These are phyloP conservation scores for Pollimyrus isidori DNA, from an alignment of 2,113 vertebrate genomes.

Conservation along the genomic window DNA sequence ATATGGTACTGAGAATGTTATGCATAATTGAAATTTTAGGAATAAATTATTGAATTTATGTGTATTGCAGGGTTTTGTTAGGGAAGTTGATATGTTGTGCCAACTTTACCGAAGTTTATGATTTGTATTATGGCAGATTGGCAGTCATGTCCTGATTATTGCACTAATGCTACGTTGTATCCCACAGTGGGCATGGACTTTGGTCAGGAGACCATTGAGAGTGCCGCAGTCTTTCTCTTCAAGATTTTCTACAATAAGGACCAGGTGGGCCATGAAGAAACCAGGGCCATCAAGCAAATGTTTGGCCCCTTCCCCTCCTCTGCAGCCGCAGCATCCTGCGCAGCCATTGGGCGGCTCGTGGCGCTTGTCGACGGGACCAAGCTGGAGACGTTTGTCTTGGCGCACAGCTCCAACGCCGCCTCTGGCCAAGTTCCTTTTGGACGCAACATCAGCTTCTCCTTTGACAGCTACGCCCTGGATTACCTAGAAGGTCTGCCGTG, in stretches of 20 bases:
- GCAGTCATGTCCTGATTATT: neutral
- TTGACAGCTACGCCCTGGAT: conserved; percentile 82
- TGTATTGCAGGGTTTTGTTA: neutral
- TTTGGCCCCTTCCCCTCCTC: conserved; percentile 88
- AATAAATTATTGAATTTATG: neutral
- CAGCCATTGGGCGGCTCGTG: conserved; percentile 64
- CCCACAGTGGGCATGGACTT: conserved; percentile 78
- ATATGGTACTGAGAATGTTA: neutral
- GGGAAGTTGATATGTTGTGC: neutral
- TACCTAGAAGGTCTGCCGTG: conserved; percentile 67
- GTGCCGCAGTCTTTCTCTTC: conserved; percentile 85
- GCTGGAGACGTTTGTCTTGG: conserved; percentile 66
- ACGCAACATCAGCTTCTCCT: conserved; percentile 80
- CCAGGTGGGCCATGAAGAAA: conserved; percentile 77
- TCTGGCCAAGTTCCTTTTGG: conserved; percentile 61
- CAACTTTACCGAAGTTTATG: neutral
- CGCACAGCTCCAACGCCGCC: conserved; percentile 46
- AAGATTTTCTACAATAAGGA: conserved; percentile 80
- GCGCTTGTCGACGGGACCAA: conserved; percentile 63
- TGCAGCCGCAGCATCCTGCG: conserved; percentile 71
- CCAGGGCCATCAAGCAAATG: conserved; percentile 83
- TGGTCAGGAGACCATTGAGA: conserved; percentile 79
- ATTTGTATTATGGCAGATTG: neutral
- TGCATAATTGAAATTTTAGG: neutral
- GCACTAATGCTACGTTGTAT: conserved; percentile 18